Evolutionary conservation across 35 echinoderm and acorn worm species (phyloP), one percentile per base, ranked within the genome.

Genomic region (Apostichopus japonicus): DNA sequence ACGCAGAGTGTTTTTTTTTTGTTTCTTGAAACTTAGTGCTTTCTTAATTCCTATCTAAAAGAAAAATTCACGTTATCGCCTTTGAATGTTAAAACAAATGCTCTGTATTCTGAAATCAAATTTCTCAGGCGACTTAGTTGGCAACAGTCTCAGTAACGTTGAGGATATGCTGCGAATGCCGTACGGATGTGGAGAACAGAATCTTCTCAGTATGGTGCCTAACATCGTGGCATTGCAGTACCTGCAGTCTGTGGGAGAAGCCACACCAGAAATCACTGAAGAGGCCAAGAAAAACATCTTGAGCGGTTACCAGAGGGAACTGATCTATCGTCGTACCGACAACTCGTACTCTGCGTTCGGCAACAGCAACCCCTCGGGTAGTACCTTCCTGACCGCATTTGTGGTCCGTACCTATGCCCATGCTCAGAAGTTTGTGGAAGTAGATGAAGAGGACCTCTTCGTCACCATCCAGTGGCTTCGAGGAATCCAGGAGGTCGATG

Each of bases 321-420:
- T 98, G 61, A 98, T 92, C 27, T 98, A 98, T 13, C 92, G 94
- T 55, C 94, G 93, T 53, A 8, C 58, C 4, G 97, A 98, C 65
- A 89, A 72, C 91, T 98, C 97, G 0, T 98, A 96, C 77, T 92
- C 94, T 4, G 97, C 94, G 8, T 98, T 98, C 88, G 96, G 97
- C 8, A 86, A 91, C 22, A 96, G 92, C 4, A 92, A 96, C 77
- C 71, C 79, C 9, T 1, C 61, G 21, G 91, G 84, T 1, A 92
- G 93, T 54, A 88, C 84, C 6, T 95, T 65, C 44, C 65, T 90
- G 16, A 84, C 90, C 27, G 86, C 91, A 0, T 90, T 79, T 62
- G 83, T 90, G 23, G 76, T 95, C 55, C 77, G 87, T 54, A 90
- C 93, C 14, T 94, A 90, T 73, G 93, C 93, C 25, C 93, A 91